These are phyloP conservation scores for Alexandromys fortis DNA, from an alignment of 2,113 vertebrate genomes.

Conservation along the genomic window DNA sequence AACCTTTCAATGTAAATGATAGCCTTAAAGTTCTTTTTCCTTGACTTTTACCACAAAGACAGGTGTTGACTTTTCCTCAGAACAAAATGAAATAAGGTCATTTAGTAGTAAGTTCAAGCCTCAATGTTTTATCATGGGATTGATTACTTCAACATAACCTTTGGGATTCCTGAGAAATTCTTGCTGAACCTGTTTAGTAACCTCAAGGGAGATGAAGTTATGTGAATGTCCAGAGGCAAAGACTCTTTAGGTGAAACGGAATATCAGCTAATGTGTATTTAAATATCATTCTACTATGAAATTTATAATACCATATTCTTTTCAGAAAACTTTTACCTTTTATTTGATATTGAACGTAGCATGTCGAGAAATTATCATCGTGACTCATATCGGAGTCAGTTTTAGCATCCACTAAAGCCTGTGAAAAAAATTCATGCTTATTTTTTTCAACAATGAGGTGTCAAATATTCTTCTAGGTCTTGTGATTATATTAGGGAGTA, in stretches of 20 bases:
- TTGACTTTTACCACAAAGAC: background rate
- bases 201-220: conserved; percentile 57
- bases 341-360: background rate
- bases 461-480: background rate
- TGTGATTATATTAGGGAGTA: background rate
- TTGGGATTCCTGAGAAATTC: conserved; percentile 33
- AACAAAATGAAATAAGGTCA: background rate
- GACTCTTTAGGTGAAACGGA: conserved; percentile 46
- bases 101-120: conserved; percentile 16
- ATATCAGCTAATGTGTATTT: conserved; percentile 15
- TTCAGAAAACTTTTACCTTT: conserved; percentile 38
- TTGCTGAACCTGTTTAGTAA: conserved; percentile 26
- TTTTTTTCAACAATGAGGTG: background rate
- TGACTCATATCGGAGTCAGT: background rate
- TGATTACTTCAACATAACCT: conserved; percentile 44
- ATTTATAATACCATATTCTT: conserved; percentile 34
- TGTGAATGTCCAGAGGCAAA: conserved; percentile 50
- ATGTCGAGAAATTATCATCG: conserved; percentile 8
- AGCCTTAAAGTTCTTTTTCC: background rate
- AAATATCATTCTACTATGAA: conserved; percentile 25
- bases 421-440: background rate
- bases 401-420: background rate
- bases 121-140: conserved; percentile 53
- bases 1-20: background rate
- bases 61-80: background rate